Evolutionary conservation across 2,797 vertebrate species (phyloP).

Genomic region (Melopsittacus undulatus): DNA sequence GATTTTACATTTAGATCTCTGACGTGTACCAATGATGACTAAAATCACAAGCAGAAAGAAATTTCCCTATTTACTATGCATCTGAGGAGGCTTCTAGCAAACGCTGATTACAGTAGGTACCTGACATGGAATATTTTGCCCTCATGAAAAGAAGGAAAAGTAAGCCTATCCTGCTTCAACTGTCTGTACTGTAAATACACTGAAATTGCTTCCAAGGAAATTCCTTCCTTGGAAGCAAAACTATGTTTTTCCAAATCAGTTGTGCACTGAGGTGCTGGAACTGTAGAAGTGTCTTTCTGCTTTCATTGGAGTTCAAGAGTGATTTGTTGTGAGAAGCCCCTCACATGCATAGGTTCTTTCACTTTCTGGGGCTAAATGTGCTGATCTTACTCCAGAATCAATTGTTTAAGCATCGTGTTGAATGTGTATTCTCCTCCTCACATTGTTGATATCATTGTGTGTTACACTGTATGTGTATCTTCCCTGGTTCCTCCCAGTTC

Average conservation of each 20-base stretch:
- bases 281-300: not conserved
- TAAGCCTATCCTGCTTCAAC: not conserved
- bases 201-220: not conserved
- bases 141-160: not conserved
- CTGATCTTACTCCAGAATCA: slow-evolving; percentile 30
- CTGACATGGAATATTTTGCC: not conserved
- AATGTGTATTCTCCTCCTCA: not conserved
- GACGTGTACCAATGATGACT: not conserved
- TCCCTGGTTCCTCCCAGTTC: not conserved
- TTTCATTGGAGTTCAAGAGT: not conserved
- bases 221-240: not conserved
- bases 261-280: not conserved
- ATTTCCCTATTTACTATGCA: slow-evolving; percentile 27
- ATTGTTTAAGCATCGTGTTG: slow-evolving; percentile 9
- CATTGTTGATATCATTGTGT: not conserved
- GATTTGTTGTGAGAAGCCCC: not conserved
- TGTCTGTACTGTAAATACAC: not conserved
- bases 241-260: not conserved
- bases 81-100: slow-evolving; percentile 50
- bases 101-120: not conserved
- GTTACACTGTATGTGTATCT: not conserved
- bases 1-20: slow-evolving; percentile 50
- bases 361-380: slow-evolving; percentile 39
- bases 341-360: slow-evolving; percentile 43
- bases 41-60: slow-evolving; percentile 23